Evolutionary conservation across 2,113 vertebrate genomes (phyloP).

Genomic region (Anarrhichthys ocellatus): DNA sequence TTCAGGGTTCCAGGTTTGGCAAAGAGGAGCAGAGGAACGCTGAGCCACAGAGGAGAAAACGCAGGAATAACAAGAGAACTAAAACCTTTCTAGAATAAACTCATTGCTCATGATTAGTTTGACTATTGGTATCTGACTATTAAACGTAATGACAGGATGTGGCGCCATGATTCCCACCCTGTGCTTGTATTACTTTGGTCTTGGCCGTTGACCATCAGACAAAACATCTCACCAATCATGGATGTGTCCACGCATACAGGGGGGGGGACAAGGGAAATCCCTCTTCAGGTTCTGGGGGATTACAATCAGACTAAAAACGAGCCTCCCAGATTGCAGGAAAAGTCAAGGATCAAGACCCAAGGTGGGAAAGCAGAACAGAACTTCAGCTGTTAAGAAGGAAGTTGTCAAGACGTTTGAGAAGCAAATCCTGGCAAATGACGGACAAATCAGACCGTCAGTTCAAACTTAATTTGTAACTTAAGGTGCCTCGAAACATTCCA

Average conservation of each 20-base stretch:
- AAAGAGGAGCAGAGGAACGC: conserved; percentile 28
- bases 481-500: conserved; percentile 49
- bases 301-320: conserved; percentile 6
- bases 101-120: background rate
- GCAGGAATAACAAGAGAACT: conserved; percentile 13
- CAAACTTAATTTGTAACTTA: conserved; percentile 47
- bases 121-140: conserved; percentile 47
- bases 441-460: conserved; percentile 29
- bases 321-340: conserved; percentile 23
- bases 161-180: conserved; percentile 16
- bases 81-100: conserved; percentile 14
- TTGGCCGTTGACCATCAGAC: conserved; percentile 33
- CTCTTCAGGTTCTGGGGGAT: conserved; percentile 29
- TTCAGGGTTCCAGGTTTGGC: conserved; percentile 59
- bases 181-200: conserved; percentile 44
- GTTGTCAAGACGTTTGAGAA: conserved; percentile 8
- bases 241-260: background rate
- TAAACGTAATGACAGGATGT: conserved; percentile 59
- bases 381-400: background rate
- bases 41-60: conserved; percentile 22
- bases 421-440: conserved; percentile 15
- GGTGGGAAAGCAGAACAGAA: conserved; percentile 21
- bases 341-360: conserved; percentile 31
- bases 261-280: conserved; percentile 25
- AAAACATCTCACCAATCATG: conserved; percentile 14